phyloP scores from a whole-genome alignment of 2,797 vertebrate genomes.

The Sebastolobus altivelis region DNA sequence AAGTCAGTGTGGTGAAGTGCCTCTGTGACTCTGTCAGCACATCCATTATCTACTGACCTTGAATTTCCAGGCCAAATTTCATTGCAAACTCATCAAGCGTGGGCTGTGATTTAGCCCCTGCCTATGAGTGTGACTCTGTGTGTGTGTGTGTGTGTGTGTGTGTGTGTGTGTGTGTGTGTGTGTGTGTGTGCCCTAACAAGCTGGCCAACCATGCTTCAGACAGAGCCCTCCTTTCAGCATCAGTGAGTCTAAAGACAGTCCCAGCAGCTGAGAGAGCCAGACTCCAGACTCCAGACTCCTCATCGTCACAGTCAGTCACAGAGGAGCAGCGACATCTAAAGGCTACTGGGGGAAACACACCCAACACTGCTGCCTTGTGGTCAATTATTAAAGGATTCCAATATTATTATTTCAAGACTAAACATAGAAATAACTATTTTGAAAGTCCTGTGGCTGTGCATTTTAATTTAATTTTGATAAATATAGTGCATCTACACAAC shows the following conservation, averaged over 20 bases:
- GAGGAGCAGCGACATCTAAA: slow-evolving; percentile 46
- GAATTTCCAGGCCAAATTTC: not conserved
- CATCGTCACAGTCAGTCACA: not conserved
- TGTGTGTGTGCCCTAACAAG: not conserved
- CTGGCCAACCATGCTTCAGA: not conserved
- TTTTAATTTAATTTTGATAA: no score
- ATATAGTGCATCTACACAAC: no score
- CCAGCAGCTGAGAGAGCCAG: not conserved
- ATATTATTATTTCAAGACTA: not conserved
- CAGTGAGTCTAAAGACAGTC: not conserved
- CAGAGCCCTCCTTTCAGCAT: not conserved
- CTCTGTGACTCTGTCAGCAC: not conserved
- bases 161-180: slow-evolving; percentile 10
- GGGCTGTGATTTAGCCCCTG: not conserved
- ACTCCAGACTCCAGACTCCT: not conserved
- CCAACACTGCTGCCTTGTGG: not conserved
- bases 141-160: not conserved
- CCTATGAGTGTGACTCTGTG: not conserved
- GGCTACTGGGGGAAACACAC: slow-evolving; percentile 5
- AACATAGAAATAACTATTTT: not conserved
- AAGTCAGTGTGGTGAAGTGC: not conserved
- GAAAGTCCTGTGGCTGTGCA: not conserved
- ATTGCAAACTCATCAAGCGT: slow-evolving; percentile 7
- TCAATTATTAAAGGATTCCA: not conserved
- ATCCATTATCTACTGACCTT: slow-evolving; percentile 20